These are phyloP conservation scores for Tholera decimalis DNA, from an alignment of 2,888 invertebrate species.

Conservation along the genomic window DNA sequence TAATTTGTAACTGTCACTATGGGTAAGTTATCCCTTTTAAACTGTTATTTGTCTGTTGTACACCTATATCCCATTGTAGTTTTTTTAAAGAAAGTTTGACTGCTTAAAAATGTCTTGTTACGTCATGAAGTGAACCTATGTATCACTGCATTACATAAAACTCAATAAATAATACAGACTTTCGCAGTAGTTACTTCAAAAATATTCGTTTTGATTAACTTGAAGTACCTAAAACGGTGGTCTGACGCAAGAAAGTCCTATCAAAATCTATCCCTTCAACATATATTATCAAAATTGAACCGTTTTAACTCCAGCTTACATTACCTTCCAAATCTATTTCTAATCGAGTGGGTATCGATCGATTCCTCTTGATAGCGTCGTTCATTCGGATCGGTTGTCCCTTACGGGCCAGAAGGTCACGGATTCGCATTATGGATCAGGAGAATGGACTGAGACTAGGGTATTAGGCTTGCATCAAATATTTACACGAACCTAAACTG, in stretches of 20 bases:
- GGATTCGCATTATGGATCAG: conserved; percentile 18
- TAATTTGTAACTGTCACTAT: too few relatives aligned
- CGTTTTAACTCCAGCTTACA: background rate
- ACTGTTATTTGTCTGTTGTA: too few relatives aligned
- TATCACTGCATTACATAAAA: too few relatives aligned
- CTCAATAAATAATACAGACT: too few relatives aligned
- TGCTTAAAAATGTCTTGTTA: too few relatives aligned
- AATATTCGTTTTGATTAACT: background rate
- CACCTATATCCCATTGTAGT: too few relatives aligned
- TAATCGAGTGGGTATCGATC: conserved; percentile 33
- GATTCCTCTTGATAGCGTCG: conserved; percentile 26
- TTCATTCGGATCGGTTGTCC: conserved; percentile 18
- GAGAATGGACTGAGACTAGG: background rate
- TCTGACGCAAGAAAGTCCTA: background rate
- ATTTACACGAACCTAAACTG: too few relatives aligned
- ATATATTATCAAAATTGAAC: background rate
- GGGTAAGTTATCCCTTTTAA: too few relatives aligned
- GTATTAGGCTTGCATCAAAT: too few relatives aligned
- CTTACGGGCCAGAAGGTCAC: conserved; percentile 39
- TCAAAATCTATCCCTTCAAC: background rate
- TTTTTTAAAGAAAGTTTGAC: too few relatives aligned
- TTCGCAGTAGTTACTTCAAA: too few relatives aligned
- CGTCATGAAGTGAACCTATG: too few relatives aligned
- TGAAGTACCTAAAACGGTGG: background rate
- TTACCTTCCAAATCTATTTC: conserved; percentile 31